Evolutionary conservation across 2,888 invertebrate genomes (phyloP), one percentile per base, ranked within the genome.

Genomic region (Chesias legatella): DNA sequence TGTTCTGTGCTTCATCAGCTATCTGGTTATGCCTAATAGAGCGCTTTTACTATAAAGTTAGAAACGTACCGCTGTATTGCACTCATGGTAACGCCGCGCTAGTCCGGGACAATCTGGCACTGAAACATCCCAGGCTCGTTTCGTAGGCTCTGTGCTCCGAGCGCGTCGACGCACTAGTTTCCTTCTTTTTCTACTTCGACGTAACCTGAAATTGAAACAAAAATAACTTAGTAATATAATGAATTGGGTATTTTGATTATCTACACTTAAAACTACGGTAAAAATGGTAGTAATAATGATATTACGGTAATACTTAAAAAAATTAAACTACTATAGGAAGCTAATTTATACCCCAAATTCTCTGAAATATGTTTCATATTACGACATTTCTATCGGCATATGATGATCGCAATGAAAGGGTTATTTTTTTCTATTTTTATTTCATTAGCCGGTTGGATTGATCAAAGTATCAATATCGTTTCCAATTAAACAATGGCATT

Each of bases 21-120:
- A 5, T 17, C 13, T 17, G 3, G 2, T 17, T 17, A 3, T 17
- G 13, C 13, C 13, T 17, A 17, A 17, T 17, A 17, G 2, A 17
- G 5, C 5, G 13, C 3, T 17, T n/a, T n/a, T 6, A 7, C 6
- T 10, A 21, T 27, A 27, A n/a, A n/a, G n/a, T 17, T 25, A 32
- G 31, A 67, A 17, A 17, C 81, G 88, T 78, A 95, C 95, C 89
- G 92, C 91, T 53, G 92, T 92, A 73, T 94, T 95, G 76, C 95
- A 95, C 65, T 94, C 91, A 64, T 94, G 94, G 79, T 93, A 94
- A 40, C 95, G 89, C 64, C 93, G 92, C 61, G 92, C 91, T 9
- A 94, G 89, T 10, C 95, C 95, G 26, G 92, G 91, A 70, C 95
- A 95, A 58, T 93, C 79, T 0, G 79, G 58, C 3, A 39, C 57